phyloP scores from a whole-genome alignment of 2,113 vertebrate species.

The Anarhynchus alexandrinus region DNA sequence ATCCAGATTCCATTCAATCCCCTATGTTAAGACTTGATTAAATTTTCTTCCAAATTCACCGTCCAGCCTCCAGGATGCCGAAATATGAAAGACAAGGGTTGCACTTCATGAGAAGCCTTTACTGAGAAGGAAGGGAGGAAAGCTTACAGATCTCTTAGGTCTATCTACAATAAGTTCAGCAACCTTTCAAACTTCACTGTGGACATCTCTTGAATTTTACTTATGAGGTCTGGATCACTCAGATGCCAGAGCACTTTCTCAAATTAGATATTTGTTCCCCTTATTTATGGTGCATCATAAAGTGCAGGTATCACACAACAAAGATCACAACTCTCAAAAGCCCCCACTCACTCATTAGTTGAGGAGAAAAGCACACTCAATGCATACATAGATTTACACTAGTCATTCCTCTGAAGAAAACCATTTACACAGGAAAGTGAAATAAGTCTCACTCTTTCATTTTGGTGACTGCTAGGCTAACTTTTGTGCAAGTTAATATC shows the following conservation, averaged over 20 bases:
- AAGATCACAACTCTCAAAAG: not conserved
- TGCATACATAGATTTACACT: not conserved
- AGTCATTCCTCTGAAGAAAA: not conserved
- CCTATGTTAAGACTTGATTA: not conserved
- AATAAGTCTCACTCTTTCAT: not conserved
- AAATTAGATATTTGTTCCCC: not conserved
- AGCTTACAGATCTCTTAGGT: not conserved
- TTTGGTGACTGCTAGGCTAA: not conserved
- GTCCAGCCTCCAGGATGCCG: not conserved
- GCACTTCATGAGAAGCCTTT: not conserved
- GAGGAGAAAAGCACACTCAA: not conserved
- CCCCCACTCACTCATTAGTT: not conserved
- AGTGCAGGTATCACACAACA: not conserved
- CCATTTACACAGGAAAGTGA: not conserved
- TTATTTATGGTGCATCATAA: not conserved
- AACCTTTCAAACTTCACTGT: not conserved
- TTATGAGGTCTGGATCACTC: not conserved
- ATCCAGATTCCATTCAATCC: not conserved
- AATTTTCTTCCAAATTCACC: slow-evolving; percentile 16
- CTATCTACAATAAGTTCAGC: not conserved
- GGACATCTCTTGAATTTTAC: not conserved
- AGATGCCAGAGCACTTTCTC: not conserved
- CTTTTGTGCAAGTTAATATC: not conserved
- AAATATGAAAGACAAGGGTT: not conserved
- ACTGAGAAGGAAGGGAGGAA: not conserved